These are phyloP conservation scores for Desmodus rotundus DNA, from an alignment of 2,113 vertebrate genomes.

Conservation along the genomic window DNA sequence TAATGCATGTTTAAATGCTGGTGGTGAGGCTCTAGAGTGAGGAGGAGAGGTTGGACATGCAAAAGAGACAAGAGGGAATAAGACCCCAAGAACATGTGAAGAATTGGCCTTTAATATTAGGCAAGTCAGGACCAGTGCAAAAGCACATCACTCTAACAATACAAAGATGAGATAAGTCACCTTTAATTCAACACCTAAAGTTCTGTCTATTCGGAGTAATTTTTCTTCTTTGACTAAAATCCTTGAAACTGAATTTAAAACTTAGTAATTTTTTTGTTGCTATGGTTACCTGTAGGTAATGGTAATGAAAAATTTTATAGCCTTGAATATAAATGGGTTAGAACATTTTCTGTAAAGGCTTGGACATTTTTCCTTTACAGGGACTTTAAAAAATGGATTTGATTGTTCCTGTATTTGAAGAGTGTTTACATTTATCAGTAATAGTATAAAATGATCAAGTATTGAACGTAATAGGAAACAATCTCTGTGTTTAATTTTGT, in stretches of 20 bases:
- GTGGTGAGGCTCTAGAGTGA: neutral
- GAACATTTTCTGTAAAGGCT: constrained; percentile 56
- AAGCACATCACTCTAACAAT: neutral
- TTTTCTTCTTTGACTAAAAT: constrained; percentile 57
- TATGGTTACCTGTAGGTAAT: constrained; percentile 66
- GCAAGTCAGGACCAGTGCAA: neutral
- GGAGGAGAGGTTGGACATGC: neutral
- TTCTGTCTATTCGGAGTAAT: neutral
- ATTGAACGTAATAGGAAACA: constrained; percentile 57
- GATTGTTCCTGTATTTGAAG: constrained; percentile 62
- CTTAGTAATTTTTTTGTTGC: constrained; percentile 62
- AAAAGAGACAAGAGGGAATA: neutral
- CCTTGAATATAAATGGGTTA: constrained; percentile 52
- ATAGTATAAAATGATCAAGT: constrained; percentile 51
- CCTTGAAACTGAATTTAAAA: constrained; percentile 57
- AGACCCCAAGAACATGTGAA: neutral
- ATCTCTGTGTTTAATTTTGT: constrained; percentile 61
- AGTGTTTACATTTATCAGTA: constrained; percentile 54
- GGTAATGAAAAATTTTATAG: constrained; percentile 60
- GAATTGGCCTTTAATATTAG: neutral
- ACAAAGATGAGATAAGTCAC: neutral
- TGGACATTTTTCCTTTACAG: constrained; percentile 65
- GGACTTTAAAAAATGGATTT: constrained; percentile 19
- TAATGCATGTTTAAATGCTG: neutral
- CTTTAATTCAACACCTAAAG: constrained; percentile 47